Conservation (phyloP, 2,888 invertebrate genomes). For the Pollenia angustigena region DNA sequence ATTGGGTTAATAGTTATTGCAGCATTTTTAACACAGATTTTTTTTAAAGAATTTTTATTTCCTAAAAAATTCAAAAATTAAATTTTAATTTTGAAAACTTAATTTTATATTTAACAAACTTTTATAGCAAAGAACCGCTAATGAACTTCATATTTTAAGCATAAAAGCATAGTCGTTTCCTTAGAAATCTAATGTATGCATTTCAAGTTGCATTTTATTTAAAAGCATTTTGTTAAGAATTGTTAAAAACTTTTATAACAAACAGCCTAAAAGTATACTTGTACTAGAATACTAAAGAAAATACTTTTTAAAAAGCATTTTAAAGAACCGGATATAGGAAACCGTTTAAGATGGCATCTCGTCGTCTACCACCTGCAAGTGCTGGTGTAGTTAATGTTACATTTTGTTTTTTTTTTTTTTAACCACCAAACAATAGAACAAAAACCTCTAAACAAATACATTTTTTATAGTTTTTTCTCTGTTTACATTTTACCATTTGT, state of each 20-base stretch:
- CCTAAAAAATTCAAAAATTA: no score
- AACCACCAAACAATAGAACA: slow-evolving; percentile 43
- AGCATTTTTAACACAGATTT: no score
- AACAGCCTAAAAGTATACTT: slow-evolving; percentile 46
- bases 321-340: slow-evolving; percentile 54
- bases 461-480: not conserved
- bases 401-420: not conserved
- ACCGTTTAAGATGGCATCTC: slow-evolving; percentile 39
- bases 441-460: slow-evolving; percentile 38
- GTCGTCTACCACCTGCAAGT: slow-evolving; percentile 48
- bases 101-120: not conserved
- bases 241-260: not conserved
- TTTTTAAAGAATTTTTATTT: no score
- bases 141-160: no score
- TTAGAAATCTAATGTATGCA: not conserved
- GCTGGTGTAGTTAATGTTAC: not conserved
- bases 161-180: no score
- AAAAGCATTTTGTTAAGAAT: not conserved
- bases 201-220: not conserved
- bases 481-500: slow-evolving; percentile 27
- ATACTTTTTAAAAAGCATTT: slow-evolving; percentile 14
- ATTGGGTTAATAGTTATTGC: no score
- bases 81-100: no score
- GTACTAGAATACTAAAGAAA: not conserved
- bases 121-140: not conserved